Evolutionary conservation across 1,140 invertebrate genomes (phyloP).

Genomic region (Bombus affinis): DNA sequence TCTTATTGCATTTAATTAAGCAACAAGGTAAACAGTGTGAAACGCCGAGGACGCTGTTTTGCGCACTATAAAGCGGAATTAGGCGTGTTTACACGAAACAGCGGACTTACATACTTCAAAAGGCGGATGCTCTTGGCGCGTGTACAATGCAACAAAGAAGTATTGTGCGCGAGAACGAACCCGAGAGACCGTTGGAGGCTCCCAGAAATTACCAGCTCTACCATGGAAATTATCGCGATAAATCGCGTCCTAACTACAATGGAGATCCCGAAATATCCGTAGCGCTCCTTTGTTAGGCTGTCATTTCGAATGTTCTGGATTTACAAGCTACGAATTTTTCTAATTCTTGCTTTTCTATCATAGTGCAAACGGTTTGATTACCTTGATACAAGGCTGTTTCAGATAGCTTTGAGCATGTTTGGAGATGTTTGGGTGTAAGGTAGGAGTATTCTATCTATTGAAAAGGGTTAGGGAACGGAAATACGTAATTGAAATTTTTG

Average conservation of each 20-base stretch:
- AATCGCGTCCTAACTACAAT: not conserved
- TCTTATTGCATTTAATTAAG: not conserved
- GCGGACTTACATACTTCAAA: not conserved
- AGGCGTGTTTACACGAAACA: not conserved
- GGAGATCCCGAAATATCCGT: not conserved
- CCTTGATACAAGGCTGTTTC: not conserved
- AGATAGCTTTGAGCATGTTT: not conserved
- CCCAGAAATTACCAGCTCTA: not conserved
- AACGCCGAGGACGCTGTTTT: not conserved
- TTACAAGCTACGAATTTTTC: constrained; percentile 6
- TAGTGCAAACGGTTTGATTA: not conserved
- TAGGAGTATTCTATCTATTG: too few species aligned
- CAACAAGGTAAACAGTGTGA: not conserved
- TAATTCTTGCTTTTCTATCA: not conserved
- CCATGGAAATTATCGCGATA: constrained; percentile 5
- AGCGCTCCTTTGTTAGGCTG: not conserved
- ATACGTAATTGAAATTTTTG: too few species aligned
- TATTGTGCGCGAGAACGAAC: not conserved
- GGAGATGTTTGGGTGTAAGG: not conserved
- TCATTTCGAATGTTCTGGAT: not conserved
- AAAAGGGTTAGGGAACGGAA: too few species aligned
- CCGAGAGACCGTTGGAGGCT: not conserved
- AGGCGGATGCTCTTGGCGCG: not conserved
- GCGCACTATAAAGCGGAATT: not conserved
- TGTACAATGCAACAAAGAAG: not conserved